A percentile compares a stretch with the other conserved stretches of the same genome.
These are phyloP conservation scores for Pentamera pediparva DNA, from an alignment of 53 echinoderm and acorn worm species.

Conservation along the genomic window DNA sequence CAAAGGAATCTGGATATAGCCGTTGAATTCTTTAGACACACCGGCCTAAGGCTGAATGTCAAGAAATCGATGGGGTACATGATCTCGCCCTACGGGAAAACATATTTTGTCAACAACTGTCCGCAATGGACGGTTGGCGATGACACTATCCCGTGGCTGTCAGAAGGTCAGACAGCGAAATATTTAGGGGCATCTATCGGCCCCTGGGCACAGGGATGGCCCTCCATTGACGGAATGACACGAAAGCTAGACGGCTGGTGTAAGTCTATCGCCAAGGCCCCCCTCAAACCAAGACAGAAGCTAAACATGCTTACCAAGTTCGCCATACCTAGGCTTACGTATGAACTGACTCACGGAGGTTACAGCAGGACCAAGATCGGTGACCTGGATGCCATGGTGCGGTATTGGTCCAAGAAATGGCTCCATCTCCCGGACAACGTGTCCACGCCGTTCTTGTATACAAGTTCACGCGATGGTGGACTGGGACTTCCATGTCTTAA, in stretches of 20 bases:
- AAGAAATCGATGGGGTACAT: slow-evolving; percentile 4
- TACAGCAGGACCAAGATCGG: background rate
- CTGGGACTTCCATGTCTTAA: background rate
- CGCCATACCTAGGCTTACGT: background rate
- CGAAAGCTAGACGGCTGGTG: background rate
- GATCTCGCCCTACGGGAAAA: background rate
- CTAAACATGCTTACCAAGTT: background rate
- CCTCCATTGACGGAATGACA: background rate
- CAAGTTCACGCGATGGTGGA: background rate
- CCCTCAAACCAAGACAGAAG: background rate
- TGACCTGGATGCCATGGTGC: background rate
- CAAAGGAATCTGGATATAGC: background rate
- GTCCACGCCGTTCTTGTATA: background rate
- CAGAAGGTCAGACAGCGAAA: background rate
- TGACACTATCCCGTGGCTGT: background rate
- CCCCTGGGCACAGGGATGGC: background rate
- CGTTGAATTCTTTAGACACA: background rate
- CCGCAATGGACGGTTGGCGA: background rate
- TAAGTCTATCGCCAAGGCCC: background rate
- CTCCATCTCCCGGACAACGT: background rate
- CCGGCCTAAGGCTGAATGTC: background rate
- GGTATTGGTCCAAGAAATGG: background rate
- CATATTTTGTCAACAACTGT: background rate
- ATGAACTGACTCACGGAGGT: background rate
- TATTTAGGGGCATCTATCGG: background rate